Evolutionary conservation across 2,797 vertebrate species (phyloP).

Genomic region (Phalanger gymnotis): DNA sequence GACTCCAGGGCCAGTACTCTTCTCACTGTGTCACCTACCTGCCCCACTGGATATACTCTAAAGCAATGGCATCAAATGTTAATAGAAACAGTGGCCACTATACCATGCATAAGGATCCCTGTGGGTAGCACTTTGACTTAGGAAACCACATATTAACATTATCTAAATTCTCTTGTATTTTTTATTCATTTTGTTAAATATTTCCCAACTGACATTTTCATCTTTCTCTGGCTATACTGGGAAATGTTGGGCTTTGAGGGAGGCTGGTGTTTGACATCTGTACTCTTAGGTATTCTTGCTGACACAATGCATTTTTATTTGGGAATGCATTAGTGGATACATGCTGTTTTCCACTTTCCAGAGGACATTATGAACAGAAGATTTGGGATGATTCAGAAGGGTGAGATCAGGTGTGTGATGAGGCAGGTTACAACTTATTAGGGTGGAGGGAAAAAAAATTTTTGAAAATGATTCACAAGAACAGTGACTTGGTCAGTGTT

Average conservation of each 20-base stretch:
- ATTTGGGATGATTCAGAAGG: constrained; percentile 62
- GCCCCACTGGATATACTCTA: neutral
- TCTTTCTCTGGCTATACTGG: constrained; percentile 40
- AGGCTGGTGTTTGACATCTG: constrained; percentile 3
- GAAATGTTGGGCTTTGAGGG: neutral
- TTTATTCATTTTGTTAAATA: neutral
- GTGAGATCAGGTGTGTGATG: constrained; percentile 42
- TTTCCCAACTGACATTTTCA: constrained; percentile 4
- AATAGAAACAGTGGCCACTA: neutral
- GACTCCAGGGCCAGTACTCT: too few relatives aligned
- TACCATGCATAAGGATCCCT: neutral
- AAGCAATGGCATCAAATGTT: neutral
- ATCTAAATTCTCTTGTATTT: neutral
- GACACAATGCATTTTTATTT: constrained; percentile 10
- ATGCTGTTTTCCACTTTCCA: neutral
- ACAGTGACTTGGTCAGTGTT: constrained; percentile 6
- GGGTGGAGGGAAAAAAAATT: constrained; percentile 26
- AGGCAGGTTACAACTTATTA: constrained; percentile 60
- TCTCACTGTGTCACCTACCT: too few relatives aligned
- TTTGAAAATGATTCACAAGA: neutral
- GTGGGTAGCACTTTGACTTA: neutral
- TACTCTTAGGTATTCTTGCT: constrained; percentile 16
- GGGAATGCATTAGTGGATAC: neutral
- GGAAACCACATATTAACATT: neutral
- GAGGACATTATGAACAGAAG: constrained; percentile 7